phyloP scores from a whole-genome alignment of 2,888 invertebrate genomes.

The Acronicta alni region DNA sequence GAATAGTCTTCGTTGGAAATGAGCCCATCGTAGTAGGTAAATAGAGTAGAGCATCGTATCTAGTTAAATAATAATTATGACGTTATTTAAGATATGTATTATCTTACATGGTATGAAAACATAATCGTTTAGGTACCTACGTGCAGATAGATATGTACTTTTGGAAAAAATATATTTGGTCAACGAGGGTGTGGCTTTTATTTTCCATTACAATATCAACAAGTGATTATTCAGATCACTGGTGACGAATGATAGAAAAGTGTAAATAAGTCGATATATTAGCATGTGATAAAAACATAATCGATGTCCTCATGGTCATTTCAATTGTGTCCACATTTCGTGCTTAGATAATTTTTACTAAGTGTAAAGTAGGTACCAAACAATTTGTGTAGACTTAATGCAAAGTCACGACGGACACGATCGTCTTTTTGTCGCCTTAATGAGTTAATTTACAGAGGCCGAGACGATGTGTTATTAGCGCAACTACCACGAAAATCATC shows the following conservation, averaged over 20 bases:
- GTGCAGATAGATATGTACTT: not conserved
- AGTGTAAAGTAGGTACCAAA: slow-evolving; percentile 44
- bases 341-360: slow-evolving; percentile 60
- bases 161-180: not conserved
- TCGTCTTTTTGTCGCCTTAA: slow-evolving; percentile 69
- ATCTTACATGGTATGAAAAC: not conserved
- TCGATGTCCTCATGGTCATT: slow-evolving; percentile 60
- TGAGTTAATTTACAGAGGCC: slow-evolving; percentile 67
- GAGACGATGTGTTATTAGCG: slow-evolving; percentile 54
- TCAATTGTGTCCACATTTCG: slow-evolving; percentile 58
- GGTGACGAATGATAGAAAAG: slow-evolving; percentile 14
- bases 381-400: slow-evolving; percentile 58
- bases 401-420: slow-evolving; percentile 75
- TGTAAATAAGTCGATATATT: slow-evolving; percentile 20
- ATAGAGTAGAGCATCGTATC: not conserved
- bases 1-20: too few relatives aligned
- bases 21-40: too few relatives aligned
- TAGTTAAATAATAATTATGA: not conserved
- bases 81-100: not conserved
- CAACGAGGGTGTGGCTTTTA: not conserved
- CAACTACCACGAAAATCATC: slow-evolving; percentile 42
- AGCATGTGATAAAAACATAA: slow-evolving; percentile 52
- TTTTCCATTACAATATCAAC: not conserved
- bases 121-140: not conserved
- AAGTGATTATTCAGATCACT: slow-evolving; percentile 5